Evolutionary conservation across 2,888 invertebrate genomes (phyloP).

Genomic region (Spilarctia lutea): DNA sequence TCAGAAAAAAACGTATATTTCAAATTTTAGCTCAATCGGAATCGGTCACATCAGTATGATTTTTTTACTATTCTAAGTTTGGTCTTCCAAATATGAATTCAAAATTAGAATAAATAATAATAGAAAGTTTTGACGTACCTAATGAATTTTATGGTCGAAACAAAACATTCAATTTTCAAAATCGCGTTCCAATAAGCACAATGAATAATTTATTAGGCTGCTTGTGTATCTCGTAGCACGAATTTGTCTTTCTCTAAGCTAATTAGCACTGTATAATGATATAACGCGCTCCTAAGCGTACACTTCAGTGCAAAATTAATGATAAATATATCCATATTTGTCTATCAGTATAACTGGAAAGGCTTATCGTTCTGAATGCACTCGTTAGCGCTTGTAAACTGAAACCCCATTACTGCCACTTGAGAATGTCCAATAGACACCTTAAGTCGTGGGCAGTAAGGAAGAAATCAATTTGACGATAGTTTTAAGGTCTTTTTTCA

Average conservation of each 20-base stretch:
- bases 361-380: constrained; percentile 76
- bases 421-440: constrained; percentile 59
- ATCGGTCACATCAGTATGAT: neutral
- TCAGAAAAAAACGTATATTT: no score
- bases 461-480: constrained; percentile 56
- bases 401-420: constrained; percentile 75
- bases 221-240: constrained; percentile 46
- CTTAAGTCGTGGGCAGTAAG: constrained; percentile 59
- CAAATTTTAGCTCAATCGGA: no score
- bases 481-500: constrained; percentile 76
- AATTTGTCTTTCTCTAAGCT: constrained; percentile 73
- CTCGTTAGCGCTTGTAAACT: constrained; percentile 84
- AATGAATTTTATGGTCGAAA: constrained; percentile 26
- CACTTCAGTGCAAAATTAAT: constrained; percentile 77
- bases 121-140: no score
- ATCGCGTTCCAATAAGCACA: constrained; percentile 42
- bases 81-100: neutral
- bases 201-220: constrained; percentile 52
- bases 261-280: constrained; percentile 76
- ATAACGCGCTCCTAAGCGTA: constrained; percentile 65
- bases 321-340: constrained; percentile 86
- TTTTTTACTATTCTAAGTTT: neutral
- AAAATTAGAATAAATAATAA: neutral
- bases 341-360: constrained; percentile 82
- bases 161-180: constrained; percentile 41